phyloP scores from a whole-genome alignment of 2,888 invertebrate genomes.

The Drosophila putrida region DNA sequence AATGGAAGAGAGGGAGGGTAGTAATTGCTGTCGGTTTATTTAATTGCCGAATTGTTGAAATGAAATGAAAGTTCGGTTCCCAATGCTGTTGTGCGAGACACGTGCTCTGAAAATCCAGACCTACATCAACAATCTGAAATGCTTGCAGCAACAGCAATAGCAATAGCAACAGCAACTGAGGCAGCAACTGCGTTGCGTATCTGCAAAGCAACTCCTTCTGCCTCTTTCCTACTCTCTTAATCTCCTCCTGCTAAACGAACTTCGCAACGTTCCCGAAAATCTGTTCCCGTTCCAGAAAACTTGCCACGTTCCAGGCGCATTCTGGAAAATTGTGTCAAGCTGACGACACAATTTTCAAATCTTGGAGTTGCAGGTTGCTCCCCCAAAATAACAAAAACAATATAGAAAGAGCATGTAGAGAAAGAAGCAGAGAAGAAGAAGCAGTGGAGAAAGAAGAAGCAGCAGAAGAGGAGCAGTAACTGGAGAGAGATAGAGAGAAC shows the following conservation, averaged over 20 bases:
- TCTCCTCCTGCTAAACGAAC: conserved; percentile 25
- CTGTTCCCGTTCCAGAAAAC: conserved; percentile 40
- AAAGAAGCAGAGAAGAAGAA: conserved; percentile 16
- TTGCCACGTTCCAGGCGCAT: conserved; percentile 78
- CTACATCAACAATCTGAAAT: conserved; percentile 81
- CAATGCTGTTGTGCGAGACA: conserved; percentile 36
- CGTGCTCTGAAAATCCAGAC: conserved; percentile 82
- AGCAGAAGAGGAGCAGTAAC: conserved; percentile 7
- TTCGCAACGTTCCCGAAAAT: conserved; percentile 55
- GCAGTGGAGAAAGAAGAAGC: conserved; percentile 8
- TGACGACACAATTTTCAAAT: conserved; percentile 80
- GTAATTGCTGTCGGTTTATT: neutral
- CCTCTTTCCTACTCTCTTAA: neutral
- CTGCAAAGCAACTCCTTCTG: conserved; percentile 55
- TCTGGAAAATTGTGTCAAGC: conserved; percentile 84
- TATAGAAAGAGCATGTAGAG: conserved; percentile 3
- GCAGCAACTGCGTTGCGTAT: conserved; percentile 46
- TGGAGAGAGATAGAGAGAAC: conserved; percentile 14
- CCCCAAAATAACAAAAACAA: conserved; percentile 28
- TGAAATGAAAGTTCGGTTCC: conserved; percentile 5
- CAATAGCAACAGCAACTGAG: conserved; percentile 12
- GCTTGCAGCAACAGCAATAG: conserved; percentile 30
- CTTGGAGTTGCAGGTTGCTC: conserved; percentile 74
- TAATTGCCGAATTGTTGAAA: conserved; percentile 31
- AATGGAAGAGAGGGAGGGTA: neutral